Evolutionary conservation across 2,113 vertebrate genomes (phyloP), one percentile per base, ranked within the genome.

Genomic region (Pluvialis apricaria): DNA sequence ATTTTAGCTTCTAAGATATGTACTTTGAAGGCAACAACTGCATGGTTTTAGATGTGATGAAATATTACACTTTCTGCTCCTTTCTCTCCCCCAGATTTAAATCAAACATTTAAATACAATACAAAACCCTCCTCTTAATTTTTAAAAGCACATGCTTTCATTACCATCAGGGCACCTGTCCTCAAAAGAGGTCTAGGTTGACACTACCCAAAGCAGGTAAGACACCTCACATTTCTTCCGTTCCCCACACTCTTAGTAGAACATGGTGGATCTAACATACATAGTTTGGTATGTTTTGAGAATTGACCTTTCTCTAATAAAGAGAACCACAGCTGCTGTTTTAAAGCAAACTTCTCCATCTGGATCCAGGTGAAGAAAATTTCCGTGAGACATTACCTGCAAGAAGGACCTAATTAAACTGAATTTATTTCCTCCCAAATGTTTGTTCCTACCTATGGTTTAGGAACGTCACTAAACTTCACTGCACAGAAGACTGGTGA

Each of bases 211-310:
- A 31, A 60, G 54, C 3, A 1, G 15, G 2, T 5, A 2, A 47
- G 28, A 73, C 8, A 31, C 5, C 7, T 31, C 64, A 2, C 7
- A 2, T 25, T 68, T 24, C 10, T 86, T 9, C n/a, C 42, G 0
- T 52, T 44, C 26, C 21, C 38, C 44, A 31, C 4, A 10, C 3
- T 24, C 17, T 7, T 45, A 2, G 6, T 6, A 34, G 34, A 64
- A 65, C 14, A 19, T 4, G 6, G 3, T 5, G 31, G 15, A 13
- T 19, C 10, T 6, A 26, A 55, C 11, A 60, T 10, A 69, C 0
- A 0, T 19, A 16, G 13, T 17, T 58, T 65, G n/a, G 5, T 32
- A 64, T 8, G 20, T 32, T 71, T 44, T 15, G 0, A 80, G 38
- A 70, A 54, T 1, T 40, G 19, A 40, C n/a, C 24, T 54, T 81